Evolutionary conservation across 2,888 invertebrate species (phyloP), one percentile per base, ranked within the genome.

Genomic region (Lasioglossum oenotherae): DNA sequence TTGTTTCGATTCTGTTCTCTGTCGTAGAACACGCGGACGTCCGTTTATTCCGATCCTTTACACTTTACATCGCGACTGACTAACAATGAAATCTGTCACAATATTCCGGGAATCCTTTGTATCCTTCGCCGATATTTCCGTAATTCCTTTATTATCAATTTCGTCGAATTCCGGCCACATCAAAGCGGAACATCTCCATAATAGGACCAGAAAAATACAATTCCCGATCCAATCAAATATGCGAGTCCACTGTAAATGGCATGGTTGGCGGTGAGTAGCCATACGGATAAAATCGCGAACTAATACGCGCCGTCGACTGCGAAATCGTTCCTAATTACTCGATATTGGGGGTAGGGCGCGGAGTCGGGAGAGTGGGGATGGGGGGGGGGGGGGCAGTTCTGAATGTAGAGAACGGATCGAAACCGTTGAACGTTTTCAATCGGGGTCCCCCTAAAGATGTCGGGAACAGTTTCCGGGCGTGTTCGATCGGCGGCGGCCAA

Each of bases 281-380:
- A 31, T 23, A 69, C 38, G 38, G 69, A n/a, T 71, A 23, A 71
- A 38, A 38, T 71, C 69, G 38, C n/a, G 23, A 23, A n/a, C 38
- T 38, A 41, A 71, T 41, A 71, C 38, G 23, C 69, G 69, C 38
- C 38, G n/a, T 10, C 69, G 69, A 38, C 38, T 38, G n/a, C 38
- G 69, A 71, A 71, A 71, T 71, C 38, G 69, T 41, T 71, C 38
- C 69, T 71, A 71, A 71, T 71, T 71, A 71, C n/a, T 71, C 12
- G 38, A 38, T 71, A 71, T 71, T 5, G 38, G 38, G 23, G 10
- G 23, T 1, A 3, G 1, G 49, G 49, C 4, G 16, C 4, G 46
- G 46, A 46, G 46, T 46, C 16, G 46, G 23, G 53, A 0, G 1
- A 10, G 4, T 0, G n/a, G 8, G 53, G 8, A n/a, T 10, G 10